These are phyloP conservation scores for Poecile atricapillus DNA, from an alignment of 2,113 vertebrate genomes.

Conservation along the genomic window DNA sequence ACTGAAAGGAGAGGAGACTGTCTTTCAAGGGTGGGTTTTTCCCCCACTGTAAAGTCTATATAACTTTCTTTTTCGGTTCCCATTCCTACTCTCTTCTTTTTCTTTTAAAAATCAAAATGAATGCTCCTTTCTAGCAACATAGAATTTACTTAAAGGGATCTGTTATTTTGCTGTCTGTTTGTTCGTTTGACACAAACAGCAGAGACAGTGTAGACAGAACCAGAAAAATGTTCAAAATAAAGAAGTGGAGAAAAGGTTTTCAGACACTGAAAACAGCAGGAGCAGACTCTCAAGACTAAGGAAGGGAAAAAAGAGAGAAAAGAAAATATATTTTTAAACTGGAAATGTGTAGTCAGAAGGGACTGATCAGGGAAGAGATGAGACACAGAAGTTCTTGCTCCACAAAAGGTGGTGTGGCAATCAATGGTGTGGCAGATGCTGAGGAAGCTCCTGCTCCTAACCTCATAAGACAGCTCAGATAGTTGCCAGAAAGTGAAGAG, in stretches of 20 bases:
- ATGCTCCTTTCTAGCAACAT: neutral
- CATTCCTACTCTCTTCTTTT: neutral
- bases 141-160: neutral
- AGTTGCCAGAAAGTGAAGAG: neutral
- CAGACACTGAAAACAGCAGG: neutral
- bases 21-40: neutral
- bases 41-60: neutral
- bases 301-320: neutral
- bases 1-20: neutral
- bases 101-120: neutral
- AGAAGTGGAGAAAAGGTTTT: neutral
- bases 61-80: neutral
- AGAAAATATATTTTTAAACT: neutral
- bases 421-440: neutral
- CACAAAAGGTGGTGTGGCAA: too few species aligned
- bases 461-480: neutral
- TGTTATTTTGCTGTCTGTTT: neutral
- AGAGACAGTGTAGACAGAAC: neutral
- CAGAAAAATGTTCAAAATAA: neutral
- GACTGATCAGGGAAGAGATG: neutral
- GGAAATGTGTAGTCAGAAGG: neutral
- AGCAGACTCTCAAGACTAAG: neutral
- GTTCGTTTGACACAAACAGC: neutral
- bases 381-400: neutral
- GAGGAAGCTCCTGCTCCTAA: neutral